phyloP scores from a whole-genome alignment of 2,888 invertebrate genomes.

The Eucera pruinosa region DNA sequence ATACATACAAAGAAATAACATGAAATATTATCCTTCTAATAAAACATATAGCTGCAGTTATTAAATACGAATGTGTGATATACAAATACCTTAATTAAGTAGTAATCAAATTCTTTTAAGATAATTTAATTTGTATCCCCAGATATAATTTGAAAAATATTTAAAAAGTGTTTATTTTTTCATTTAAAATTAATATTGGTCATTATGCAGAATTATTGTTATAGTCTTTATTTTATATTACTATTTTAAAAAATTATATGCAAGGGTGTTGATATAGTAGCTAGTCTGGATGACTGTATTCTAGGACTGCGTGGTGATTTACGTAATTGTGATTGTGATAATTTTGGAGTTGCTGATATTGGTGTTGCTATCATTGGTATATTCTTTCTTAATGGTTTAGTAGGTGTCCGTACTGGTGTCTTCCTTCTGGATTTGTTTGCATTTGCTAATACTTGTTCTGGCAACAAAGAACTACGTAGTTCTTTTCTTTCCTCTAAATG shows the following conservation, averaged over 20 bases:
- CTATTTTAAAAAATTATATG: slow-evolving; percentile 60
- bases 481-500: slow-evolving; percentile 85
- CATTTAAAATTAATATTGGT: no score
- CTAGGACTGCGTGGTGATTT: slow-evolving; percentile 63
- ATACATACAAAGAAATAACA: neutral
- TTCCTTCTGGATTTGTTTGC: slow-evolving; percentile 53
- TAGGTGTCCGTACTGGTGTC: slow-evolving; percentile 68
- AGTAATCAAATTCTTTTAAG: no score
- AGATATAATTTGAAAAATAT: no score
- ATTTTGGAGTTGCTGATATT: slow-evolving; percentile 29
- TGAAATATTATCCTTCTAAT: neutral
- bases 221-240: neutral
- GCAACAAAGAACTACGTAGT: slow-evolving; percentile 86
- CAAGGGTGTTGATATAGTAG: slow-evolving; percentile 52
- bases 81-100: no score
- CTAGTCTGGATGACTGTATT: slow-evolving; percentile 51
- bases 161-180: no score
- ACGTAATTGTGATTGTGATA: slow-evolving; percentile 30
- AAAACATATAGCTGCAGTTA: neutral
- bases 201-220: neutral
- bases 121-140: no score
- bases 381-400: slow-evolving; percentile 77
- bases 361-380: slow-evolving; percentile 63
- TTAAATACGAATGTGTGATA: no score
- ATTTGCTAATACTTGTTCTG: slow-evolving; percentile 74